These are phyloP conservation scores for Holothuria leucospilota DNA, from an alignment of 53 echinoderm and acorn worm genomes.

Conservation along the genomic window DNA sequence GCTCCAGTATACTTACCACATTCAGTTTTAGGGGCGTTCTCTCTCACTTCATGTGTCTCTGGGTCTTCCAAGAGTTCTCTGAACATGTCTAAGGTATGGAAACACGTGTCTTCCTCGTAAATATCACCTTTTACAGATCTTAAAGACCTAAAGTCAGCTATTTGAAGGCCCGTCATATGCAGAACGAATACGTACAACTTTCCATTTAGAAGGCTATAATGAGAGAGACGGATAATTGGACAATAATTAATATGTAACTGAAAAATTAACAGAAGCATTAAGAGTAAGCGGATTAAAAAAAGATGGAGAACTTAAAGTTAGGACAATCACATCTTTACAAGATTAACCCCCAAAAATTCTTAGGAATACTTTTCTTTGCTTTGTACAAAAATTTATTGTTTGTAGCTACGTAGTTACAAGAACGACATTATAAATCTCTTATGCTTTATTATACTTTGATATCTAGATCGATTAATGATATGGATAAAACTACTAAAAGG, in stretches of 20 bases:
- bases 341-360: no score
- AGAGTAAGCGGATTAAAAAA: no score
- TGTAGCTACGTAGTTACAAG: no score
- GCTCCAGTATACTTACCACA: not conserved
- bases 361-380: no score
- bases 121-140: conserved; percentile 11
- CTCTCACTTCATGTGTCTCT: not conserved
- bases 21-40: not conserved
- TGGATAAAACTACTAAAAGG: no score
- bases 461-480: no score
- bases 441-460: no score
- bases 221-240: not conserved
- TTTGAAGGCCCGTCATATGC: not conserved
- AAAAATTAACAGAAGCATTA: no score
- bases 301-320: no score
- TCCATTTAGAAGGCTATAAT: not conserved
- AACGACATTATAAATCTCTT: no score
- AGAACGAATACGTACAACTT: not conserved
- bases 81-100: conserved; percentile 6
- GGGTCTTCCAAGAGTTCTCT: not conserved
- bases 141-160: conserved; percentile 14
- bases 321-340: no score
- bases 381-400: no score
- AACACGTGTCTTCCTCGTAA: not conserved
- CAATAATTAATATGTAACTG: not conserved